phyloP scores from a whole-genome alignment of 2,888 invertebrate species.

The Schizotus pectinicornis region DNA sequence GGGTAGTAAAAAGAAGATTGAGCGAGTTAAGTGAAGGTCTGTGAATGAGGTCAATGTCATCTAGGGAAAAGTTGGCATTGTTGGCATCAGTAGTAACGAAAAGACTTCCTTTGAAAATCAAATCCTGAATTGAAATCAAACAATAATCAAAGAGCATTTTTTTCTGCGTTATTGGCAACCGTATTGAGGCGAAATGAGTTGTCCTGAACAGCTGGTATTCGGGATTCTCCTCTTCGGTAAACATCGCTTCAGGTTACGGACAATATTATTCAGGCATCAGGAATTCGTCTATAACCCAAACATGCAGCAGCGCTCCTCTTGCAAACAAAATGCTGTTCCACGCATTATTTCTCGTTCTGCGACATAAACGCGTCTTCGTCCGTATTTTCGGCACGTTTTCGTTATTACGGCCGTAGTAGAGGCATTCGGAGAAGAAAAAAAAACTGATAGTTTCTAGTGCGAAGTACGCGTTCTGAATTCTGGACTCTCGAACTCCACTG shows the following conservation, averaged over 20 bases:
- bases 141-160: no score
- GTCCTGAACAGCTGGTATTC: conserved; percentile 3
- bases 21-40: no score
- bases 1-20: no score
- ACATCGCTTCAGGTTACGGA: conserved; percentile 10
- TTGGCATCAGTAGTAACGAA: no score
- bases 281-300: conserved; percentile 33
- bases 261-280: conserved; percentile 22
- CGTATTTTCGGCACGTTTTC: conserved; percentile 41
- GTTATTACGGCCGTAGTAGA: conserved; percentile 41
- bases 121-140: no score
- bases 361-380: conserved; percentile 33
- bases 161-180: background rate
- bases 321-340: conserved; percentile 22
- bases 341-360: conserved; percentile 37
- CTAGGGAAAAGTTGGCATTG: no score
- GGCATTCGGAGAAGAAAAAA: conserved; percentile 13
- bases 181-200: conserved; percentile 7
- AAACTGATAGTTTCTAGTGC: conserved; percentile 42
- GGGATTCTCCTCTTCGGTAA: background rate
- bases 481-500: background rate
- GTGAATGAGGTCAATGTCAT: no score
- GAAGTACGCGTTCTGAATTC: conserved; percentile 37
- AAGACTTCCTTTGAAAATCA: no score
- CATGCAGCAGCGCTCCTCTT: conserved; percentile 28